Conservation (phyloP, 2,797 vertebrate species). For the Malurus leucopterus region DNA sequence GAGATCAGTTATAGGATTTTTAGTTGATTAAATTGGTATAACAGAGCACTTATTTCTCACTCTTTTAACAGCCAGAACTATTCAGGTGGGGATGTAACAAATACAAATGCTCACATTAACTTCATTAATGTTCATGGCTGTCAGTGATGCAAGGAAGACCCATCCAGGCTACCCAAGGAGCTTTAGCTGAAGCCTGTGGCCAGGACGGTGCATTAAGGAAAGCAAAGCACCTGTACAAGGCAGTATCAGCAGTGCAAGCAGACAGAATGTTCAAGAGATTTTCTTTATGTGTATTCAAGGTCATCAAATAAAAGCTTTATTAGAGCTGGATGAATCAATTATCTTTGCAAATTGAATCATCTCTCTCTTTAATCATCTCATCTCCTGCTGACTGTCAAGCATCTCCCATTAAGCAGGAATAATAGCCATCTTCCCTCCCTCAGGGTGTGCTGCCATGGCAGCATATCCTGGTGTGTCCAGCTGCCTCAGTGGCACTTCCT, state of each 20-base stretch:
- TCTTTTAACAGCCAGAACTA: not conserved
- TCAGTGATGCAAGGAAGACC: not conserved
- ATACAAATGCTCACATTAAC: not conserved
- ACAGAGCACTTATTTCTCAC: not conserved
- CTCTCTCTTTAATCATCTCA: not conserved
- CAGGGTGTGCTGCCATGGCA: not conserved
- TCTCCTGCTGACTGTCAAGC: not conserved
- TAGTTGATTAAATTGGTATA: not conserved
- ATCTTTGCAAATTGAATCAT: not conserved
- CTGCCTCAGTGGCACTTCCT: not conserved
- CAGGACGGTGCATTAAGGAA: not conserved
- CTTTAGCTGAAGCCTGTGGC: not conserved
- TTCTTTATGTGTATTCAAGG: not conserved
- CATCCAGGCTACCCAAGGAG: not conserved
- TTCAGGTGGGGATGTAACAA: not conserved
- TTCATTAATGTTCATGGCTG: not conserved
- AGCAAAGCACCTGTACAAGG: not conserved
- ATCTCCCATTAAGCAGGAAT: not conserved
- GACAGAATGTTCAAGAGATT: not conserved
- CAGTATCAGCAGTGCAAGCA: not conserved
- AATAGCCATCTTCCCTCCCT: not conserved
- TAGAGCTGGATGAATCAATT: not conserved
- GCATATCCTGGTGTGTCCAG: not conserved
- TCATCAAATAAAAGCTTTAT: not conserved
- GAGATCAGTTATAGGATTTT: not conserved